These are phyloP conservation scores for Percina caprodes DNA, from an alignment of 2,113 vertebrate species.

Conservation along the genomic window DNA sequence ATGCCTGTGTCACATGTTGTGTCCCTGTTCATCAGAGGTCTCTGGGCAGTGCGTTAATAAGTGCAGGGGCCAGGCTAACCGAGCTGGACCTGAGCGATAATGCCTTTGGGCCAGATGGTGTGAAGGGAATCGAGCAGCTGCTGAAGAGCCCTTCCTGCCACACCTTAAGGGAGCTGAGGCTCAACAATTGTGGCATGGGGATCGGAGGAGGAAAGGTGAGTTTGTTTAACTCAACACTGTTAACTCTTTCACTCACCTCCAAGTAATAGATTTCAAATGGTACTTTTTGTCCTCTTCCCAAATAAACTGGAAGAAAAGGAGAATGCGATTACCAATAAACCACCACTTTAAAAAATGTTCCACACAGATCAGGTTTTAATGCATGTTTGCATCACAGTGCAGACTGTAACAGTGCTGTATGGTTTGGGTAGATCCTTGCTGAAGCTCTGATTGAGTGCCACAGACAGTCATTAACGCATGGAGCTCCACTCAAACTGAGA, in stretches of 20 bases:
- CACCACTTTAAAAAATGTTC: background rate
- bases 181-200: conserved; percentile 99
- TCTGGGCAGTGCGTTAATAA: conserved; percentile 90
- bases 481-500: conserved; percentile 89
- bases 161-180: conserved; percentile 89
- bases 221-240: background rate
- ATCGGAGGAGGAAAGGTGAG: conserved; percentile 96
- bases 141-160: conserved; percentile 92
- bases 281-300: background rate
- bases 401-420: fast-evolving
- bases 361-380: background rate
- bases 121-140: conserved; percentile 92
- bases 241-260: background rate
- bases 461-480: conserved; percentile 85
- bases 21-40: conserved; percentile 82
- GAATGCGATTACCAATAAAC: background rate
- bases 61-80: conserved; percentile 89
- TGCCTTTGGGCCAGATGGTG: conserved; percentile 95
- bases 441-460: conserved; percentile 91
- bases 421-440: conserved; percentile 89
- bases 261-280: too few relatives aligned
- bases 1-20: background rate
- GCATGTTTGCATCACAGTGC: background rate
- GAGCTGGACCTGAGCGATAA: conserved; percentile 97
- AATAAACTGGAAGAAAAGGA: background rate